Conservation (phyloP, 2,888 invertebrate species). For the Stegana nigrithorax region DNA sequence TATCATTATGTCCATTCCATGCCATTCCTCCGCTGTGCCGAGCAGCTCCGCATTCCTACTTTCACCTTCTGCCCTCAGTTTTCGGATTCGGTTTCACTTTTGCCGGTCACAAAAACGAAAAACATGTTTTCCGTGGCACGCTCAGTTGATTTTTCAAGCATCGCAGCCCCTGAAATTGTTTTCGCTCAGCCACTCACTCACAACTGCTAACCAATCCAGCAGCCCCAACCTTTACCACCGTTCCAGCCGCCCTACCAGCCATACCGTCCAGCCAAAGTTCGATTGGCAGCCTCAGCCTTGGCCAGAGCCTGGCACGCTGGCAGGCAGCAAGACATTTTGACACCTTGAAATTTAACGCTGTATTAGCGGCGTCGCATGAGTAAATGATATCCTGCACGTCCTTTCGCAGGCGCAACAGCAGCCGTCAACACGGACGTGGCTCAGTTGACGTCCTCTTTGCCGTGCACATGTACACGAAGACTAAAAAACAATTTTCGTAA, state of each 20-base stretch:
- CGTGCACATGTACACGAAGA: neutral
- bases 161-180: constrained; percentile 29
- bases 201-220: too few relatives aligned
- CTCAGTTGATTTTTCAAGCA: constrained; percentile 39
- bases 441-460: constrained; percentile 21
- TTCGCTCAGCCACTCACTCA: too few relatives aligned
- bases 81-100: neutral
- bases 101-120: constrained; percentile 41
- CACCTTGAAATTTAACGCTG: constrained; percentile 29
- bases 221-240: too few relatives aligned
- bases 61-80: neutral
- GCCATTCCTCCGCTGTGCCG: too few relatives aligned
- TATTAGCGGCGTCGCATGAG: constrained; percentile 23
- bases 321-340: constrained; percentile 8
- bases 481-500: neutral
- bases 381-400: neutral
- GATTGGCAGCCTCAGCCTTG: too few relatives aligned
- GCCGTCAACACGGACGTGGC: constrained; percentile 14
- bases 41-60: too few relatives aligned
- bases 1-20: too few relatives aligned
- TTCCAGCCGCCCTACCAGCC: neutral
- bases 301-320: neutral
- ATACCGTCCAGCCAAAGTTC: too few relatives aligned
- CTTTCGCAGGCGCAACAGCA: neutral
- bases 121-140: constrained; percentile 55